Percentiles rank a stretch among this genome's conserved stretches.
Evolutionary conservation across 2,113 vertebrate genomes (phyloP).

Genomic region (Tachysurus vachellii): DNA sequence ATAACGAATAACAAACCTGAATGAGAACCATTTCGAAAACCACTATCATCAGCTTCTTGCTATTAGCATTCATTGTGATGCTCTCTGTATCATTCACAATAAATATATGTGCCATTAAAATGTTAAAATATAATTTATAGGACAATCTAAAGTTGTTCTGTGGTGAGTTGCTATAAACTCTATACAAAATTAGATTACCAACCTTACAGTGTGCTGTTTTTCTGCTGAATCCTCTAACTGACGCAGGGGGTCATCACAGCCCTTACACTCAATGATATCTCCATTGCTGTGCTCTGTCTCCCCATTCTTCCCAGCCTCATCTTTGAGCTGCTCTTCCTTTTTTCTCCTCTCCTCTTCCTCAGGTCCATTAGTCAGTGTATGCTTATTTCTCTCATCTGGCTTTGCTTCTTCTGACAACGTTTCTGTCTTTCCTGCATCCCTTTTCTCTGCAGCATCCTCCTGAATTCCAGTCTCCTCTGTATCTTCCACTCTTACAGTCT

Average conservation of each 20-base stretch:
- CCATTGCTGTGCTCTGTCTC: conserved; percentile 19
- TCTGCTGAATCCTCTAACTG: conserved; percentile 14
- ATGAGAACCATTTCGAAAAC: not conserved
- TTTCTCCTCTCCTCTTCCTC: conserved; percentile 11
- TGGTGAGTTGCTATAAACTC: conserved; percentile 8
- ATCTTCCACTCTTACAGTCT: not conserved
- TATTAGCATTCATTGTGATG: no score
- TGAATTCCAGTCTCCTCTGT: conserved; percentile 21
- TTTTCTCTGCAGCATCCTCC: conserved; percentile 31
- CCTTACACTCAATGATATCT: conserved; percentile 17
- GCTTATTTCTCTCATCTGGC: not conserved
- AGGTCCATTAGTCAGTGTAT: conserved; percentile 19
- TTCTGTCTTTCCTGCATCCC: not conserved
- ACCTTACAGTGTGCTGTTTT: conserved; percentile 39
- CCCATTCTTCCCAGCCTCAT: conserved; percentile 1
- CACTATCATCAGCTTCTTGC: not conserved
- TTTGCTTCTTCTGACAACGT: not conserved
- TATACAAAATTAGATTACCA: conserved; percentile 35
- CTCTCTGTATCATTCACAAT: not conserved
- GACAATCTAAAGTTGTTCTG: not conserved
- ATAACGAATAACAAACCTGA: not conserved
- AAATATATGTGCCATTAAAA: not conserved
- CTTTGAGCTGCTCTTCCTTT: conserved; percentile 22
- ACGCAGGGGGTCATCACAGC: conserved; percentile 1
- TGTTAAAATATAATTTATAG: not conserved